phyloP scores from a whole-genome alignment of 2,797 vertebrate genomes.

The Brachymystax lenok region DNA sequence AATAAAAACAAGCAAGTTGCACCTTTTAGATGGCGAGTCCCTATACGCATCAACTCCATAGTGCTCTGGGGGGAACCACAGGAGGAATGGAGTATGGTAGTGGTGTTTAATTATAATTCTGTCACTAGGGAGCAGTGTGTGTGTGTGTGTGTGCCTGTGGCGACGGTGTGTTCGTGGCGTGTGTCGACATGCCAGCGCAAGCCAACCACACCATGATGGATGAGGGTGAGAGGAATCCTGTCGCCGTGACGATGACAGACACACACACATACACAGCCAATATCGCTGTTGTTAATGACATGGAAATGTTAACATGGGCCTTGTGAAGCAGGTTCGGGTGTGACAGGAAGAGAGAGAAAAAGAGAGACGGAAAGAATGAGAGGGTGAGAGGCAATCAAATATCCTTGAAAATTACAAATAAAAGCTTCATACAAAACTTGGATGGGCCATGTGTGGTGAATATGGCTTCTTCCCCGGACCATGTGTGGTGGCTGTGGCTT shows the following conservation, averaged over 20 bases:
- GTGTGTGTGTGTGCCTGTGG: slow-evolving; percentile 8
- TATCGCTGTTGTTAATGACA: slow-evolving; percentile 53
- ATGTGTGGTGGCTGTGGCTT: too few species aligned
- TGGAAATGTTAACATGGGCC: slow-evolving; percentile 57
- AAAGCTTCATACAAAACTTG: neutral
- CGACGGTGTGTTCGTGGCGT: slow-evolving; percentile 41
- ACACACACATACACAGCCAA: slow-evolving; percentile 9
- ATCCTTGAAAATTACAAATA: neutral
- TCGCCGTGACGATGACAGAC: slow-evolving; percentile 44
- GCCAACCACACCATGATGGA: slow-evolving; percentile 70
- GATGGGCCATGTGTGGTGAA: neutral
- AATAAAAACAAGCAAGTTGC: slow-evolving; percentile 31
- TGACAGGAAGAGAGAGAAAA: slow-evolving; percentile 40
- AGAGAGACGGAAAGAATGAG: neutral
- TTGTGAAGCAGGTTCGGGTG: slow-evolving; percentile 39
- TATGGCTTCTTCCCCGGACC: neutral
- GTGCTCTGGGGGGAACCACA: slow-evolving; percentile 29
- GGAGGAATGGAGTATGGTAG: neutral
- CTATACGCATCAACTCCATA: slow-evolving; percentile 59
- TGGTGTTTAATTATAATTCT: slow-evolving; percentile 63
- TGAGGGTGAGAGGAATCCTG: slow-evolving; percentile 58
- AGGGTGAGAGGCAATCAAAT: neutral
- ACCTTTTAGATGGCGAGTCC: slow-evolving; percentile 31
- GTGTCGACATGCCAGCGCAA: slow-evolving; percentile 66
- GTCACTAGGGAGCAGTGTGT: slow-evolving; percentile 28